Evolutionary conservation across 1,140 invertebrate genomes (phyloP).

Genomic region (Calliopsis andreniformis): DNA sequence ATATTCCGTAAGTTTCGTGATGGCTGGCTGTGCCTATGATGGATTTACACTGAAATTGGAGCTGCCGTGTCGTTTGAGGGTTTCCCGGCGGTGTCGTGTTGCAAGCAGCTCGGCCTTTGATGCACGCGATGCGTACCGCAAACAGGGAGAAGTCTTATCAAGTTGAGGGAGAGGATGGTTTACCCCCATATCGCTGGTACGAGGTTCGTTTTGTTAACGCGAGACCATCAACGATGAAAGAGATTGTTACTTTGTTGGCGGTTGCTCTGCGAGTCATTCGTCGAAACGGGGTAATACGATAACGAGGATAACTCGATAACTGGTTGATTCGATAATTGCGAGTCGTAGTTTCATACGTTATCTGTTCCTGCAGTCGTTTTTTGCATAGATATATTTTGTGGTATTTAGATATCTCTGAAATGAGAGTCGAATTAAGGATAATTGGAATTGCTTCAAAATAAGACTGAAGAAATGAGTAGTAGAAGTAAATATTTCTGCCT

Average conservation of each 20-base stretch:
- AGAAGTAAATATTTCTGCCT: too few relatives aligned
- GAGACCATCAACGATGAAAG: constrained; percentile 14
- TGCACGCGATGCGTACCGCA: constrained; percentile 33
- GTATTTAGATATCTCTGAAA: too few relatives aligned
- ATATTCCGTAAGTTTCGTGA: constrained; percentile 22
- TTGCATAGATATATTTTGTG: too few relatives aligned
- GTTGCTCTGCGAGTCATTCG: neutral
- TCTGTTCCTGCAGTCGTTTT: too few relatives aligned
- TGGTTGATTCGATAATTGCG: too few relatives aligned
- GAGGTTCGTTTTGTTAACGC: constrained; percentile 27
- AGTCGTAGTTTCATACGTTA: too few relatives aligned
- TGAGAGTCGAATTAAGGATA: too few relatives aligned
- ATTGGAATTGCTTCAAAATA: too few relatives aligned
- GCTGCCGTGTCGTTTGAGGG: constrained; percentile 44
- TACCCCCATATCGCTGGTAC: constrained; percentile 8
- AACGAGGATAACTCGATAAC: too few relatives aligned
- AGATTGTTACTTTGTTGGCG: too few relatives aligned
- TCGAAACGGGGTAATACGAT: too few relatives aligned
- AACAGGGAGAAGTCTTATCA: constrained; percentile 47
- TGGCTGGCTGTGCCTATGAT: constrained; percentile 21
- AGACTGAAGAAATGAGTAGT: too few relatives aligned
- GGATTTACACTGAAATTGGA: constrained; percentile 55
- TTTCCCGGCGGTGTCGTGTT: constrained; percentile 54
- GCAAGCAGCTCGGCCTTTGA: constrained; percentile 47
- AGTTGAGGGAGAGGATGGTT: neutral